A percentile compares a stretch with the other conserved stretches of the same genome.
These are phyloP conservation scores for Mythimna loreyi DNA, from an alignment of 2,888 invertebrate species.

Conservation along the genomic window DNA sequence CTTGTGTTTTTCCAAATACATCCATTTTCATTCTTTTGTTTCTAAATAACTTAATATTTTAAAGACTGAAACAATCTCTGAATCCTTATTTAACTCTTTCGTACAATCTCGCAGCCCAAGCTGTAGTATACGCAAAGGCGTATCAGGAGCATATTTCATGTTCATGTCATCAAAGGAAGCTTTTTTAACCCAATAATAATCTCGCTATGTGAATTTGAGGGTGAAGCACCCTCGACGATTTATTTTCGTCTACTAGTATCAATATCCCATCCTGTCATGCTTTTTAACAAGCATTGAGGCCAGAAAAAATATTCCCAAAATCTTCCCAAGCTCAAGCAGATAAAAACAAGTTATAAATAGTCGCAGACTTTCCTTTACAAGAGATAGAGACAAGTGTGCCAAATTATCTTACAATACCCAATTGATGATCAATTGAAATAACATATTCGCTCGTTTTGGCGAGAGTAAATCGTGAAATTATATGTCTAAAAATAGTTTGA, in stretches of 20 bases:
- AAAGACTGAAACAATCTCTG: no score
- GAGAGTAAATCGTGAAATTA: constrained; percentile 48
- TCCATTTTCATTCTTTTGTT: no score
- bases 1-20: no score
- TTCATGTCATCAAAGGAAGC: constrained; percentile 15
- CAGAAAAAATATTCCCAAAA: background rate
- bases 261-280: constrained; percentile 12
- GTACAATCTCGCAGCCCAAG: no score
- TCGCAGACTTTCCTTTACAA: constrained; percentile 27
- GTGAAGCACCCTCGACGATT: constrained; percentile 16
- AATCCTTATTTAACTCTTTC: background rate
- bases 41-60: no score
- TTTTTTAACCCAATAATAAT: constrained; percentile 30
- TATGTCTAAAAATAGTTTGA: constrained; percentile 58
- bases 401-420: constrained; percentile 55
- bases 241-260: constrained; percentile 34
- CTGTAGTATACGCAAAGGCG: background rate
- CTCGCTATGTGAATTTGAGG: constrained; percentile 11
- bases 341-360: constrained; percentile 37
- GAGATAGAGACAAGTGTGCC: constrained; percentile 40
- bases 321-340: constrained; percentile 10
- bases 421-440: constrained; percentile 57
- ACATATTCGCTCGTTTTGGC: constrained; percentile 45
- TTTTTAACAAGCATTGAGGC: constrained; percentile 27
- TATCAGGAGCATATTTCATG: constrained; percentile 7